These are phyloP conservation scores for Zapornia atra DNA, from an alignment of 2,113 vertebrate genomes.

Conservation along the genomic window DNA sequence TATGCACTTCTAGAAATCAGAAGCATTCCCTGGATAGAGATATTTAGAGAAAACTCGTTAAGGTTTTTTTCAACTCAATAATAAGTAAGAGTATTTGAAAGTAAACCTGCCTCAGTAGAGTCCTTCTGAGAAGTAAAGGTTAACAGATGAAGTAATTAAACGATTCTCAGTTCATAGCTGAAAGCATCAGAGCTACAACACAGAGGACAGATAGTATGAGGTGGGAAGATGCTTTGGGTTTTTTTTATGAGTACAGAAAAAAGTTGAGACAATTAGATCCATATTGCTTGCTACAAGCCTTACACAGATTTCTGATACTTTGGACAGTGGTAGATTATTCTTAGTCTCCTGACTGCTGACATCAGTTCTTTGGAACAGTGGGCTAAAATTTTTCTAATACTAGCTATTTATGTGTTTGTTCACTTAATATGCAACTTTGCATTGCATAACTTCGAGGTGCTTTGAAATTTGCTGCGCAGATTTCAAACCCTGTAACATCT, in stretches of 20 bases:
- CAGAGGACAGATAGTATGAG: background rate
- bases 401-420: background rate
- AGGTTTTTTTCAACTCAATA: background rate
- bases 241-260: background rate
- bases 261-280: background rate
- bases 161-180: background rate
- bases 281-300: background rate
- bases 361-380: background rate
- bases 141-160: background rate
- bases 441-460: background rate
- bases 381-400: background rate
- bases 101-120: background rate
- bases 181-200: background rate
- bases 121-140: background rate
- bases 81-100: background rate
- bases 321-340: background rate
- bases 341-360: background rate
- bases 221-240: background rate
- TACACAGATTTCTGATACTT: background rate
- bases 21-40: background rate
- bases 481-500: background rate
- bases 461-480: background rate
- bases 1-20: background rate
- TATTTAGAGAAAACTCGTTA: background rate
- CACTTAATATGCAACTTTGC: background rate